Percentiles rank a stretch among this genome's conserved stretches.
These are phyloP conservation scores for Hylyphantes graminicola DNA, from an alignment of 1,140 invertebrate genomes.

Conservation along the genomic window DNA sequence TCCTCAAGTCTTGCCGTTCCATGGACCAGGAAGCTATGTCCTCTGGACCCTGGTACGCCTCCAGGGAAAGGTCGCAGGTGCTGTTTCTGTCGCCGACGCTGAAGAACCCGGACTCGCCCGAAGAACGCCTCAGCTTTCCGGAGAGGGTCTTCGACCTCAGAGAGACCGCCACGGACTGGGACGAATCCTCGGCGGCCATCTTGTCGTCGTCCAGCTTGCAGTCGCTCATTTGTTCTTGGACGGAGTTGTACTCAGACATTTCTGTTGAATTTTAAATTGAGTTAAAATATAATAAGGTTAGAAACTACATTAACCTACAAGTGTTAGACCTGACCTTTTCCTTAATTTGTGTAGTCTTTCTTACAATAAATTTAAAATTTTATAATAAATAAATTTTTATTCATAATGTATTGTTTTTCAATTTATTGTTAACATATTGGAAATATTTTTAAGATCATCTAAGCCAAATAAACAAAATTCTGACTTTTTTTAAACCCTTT, in stretches of 20 bases:
- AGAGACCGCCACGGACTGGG: conserved; percentile 4
- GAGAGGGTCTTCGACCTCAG: conserved; percentile 63
- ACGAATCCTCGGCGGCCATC: not conserved
- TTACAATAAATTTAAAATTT: conserved; percentile 7
- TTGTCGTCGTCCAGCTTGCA: conserved; percentile 43
- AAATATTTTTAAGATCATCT: too few species aligned
- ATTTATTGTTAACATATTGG: too few species aligned
- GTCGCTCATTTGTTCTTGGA: conserved; percentile 55
- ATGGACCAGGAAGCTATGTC: conserved; percentile 43
- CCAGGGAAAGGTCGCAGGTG: conserved; percentile 63
- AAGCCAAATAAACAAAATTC: too few species aligned
- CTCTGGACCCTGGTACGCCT: conserved; percentile 30
- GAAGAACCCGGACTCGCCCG: conserved; percentile 89
- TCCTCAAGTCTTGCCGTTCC: conserved; percentile 1
- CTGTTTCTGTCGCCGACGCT: conserved; percentile 77
- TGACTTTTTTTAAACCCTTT: too few species aligned
- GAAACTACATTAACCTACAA: too few species aligned
- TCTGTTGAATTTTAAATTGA: too few species aligned
- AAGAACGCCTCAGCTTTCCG: conserved; percentile 76
- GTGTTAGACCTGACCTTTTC: too few species aligned
- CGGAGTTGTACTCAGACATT: conserved; percentile 28
- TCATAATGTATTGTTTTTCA: too few species aligned
- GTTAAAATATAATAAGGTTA: too few species aligned
- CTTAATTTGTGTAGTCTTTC: too few species aligned
- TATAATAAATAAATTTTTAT: too few species aligned